Base-by-base conservation (phyloP, 2,888 invertebrate species). In the Brachypterus glaber region DNA sequence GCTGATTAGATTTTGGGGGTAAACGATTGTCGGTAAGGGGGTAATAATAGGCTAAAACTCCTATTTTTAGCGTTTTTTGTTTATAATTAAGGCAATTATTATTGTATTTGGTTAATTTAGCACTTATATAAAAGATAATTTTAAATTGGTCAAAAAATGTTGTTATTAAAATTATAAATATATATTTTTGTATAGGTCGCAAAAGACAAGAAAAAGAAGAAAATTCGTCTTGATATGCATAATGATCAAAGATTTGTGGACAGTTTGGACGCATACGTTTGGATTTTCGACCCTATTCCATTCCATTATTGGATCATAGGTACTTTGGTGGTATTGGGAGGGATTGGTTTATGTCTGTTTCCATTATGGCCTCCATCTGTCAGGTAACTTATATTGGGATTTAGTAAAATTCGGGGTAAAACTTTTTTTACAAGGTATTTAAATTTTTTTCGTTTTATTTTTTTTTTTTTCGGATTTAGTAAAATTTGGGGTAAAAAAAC, bases 281-380 rank as follows among this genome's bases (percentile, higher is more conserved):
- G 96, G 96, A 86, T 96, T 46, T 97, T 92, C 66, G 95, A 96
- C 67, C 95, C 96, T 0, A 89, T 93, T 62, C 92, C 93, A 26
- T 79, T 87, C 63, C 83, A 89, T 67, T 91, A 90, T 66, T 95
- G 93, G 86, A 74, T 95, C 48, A 85, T 89, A 55, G 96, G 96
- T n/a, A 77, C 82, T 5, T 69, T 88, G 3, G 71, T 88, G 45
- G 90, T 99, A 17, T 69, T 96, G 37, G 96, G 91, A 14, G 91
- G 93, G 17, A 91, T 97, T 53, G 87, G 83, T 9, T 80, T 98
- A 25, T 99, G 98, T 67, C 76, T 99, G 60, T 99, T 97, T 70
- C 98, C 98, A n/a, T 70, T 99, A 37, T 99, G 98, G 98, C 98
- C 98, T 1, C 85, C 88, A 37, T 81, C 86, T 51, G 83, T 96